Evolutionary conservation across 2,113 vertebrate genomes (phyloP), one percentile per base, ranked within the genome.

Genomic region (Sylvilagus bachmani): DNA sequence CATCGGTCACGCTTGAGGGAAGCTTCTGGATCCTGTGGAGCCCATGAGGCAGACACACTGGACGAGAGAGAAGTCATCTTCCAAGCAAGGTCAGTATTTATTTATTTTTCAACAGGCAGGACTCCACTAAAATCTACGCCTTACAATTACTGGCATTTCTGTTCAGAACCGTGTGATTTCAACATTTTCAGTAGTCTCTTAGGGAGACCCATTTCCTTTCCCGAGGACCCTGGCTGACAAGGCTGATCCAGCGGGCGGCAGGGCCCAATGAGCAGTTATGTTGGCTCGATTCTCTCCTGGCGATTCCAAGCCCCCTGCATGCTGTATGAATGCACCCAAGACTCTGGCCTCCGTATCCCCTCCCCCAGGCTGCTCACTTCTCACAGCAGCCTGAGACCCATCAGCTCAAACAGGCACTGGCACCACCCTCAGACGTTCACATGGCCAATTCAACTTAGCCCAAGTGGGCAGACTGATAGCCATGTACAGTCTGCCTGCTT

Each of bases 71-170:
- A 93, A 78, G 75, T 3, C 75, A 88, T 89, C 82, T 64, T 33
- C 36, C 66, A 64, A 93, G 6, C n/a, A 74, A 82, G 36, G n/a
- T 61, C 81, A 74, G 17, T 92, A 31, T 55, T 38, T 87, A n/a
- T 77, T 95, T 93, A 31, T 14, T 95, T 82, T 85, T 91, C 29
- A 79, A 58, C 25, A 84, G 61, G 21, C 29, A 90, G 49, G 25
- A 8, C 27, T 91, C 66, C 80, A 90, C n/a, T 70, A 66, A 97
- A 90, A 89, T 58, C 75, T 61, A 58, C 25, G 78, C 17, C 66
- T 96, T 95, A 90, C 85, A 86, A 88, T 77, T 88, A 89, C 70
- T 78, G 38, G 82, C 64, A 51, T 87, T 89, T 92, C 94, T 85
- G 24, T 62, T 92, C 66, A 89, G 71, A 89, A 79, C 66, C 38